Conservation (phyloP, 2,113 vertebrate genomes). For the Syngnathus typhle region DNA sequence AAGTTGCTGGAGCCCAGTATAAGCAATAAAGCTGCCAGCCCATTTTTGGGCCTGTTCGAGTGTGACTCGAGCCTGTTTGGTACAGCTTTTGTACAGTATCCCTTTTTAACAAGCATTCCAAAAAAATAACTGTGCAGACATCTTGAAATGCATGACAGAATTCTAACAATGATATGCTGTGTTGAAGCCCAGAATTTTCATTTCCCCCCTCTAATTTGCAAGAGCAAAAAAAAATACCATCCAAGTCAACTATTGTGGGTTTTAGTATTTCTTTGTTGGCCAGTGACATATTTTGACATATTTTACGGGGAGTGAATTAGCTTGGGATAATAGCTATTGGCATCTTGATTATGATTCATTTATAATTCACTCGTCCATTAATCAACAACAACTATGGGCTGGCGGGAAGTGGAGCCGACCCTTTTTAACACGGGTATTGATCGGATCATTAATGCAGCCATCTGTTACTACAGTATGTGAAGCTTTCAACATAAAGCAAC, state of each 20-base stretch:
- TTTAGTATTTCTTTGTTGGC: neutral
- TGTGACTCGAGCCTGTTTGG: constrained; percentile 13
- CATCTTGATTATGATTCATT: neutral
- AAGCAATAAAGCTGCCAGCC: neutral
- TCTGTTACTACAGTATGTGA: neutral
- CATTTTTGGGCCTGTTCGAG: neutral
- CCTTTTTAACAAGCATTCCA: neutral
- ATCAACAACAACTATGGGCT: constrained; percentile 2
- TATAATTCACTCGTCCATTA: constrained; percentile 1
- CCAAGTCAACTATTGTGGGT: neutral
- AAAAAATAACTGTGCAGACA: neutral
- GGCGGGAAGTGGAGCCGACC: neutral
- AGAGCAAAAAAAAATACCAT: neutral
- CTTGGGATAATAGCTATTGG: neutral
- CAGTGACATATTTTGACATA: neutral
- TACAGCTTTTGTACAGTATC: neutral
- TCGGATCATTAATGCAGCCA: neutral
- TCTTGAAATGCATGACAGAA: neutral
- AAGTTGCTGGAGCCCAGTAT: constrained; percentile 24
- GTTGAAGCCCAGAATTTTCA: neutral
- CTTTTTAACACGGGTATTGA: neutral
- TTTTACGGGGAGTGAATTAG: neutral
- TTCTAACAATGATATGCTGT: neutral
- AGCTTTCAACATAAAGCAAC: neutral
- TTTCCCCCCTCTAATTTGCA: neutral